phyloP scores from a whole-genome alignment of 2,113 vertebrate species.

The Perca schrenkii region DNA sequence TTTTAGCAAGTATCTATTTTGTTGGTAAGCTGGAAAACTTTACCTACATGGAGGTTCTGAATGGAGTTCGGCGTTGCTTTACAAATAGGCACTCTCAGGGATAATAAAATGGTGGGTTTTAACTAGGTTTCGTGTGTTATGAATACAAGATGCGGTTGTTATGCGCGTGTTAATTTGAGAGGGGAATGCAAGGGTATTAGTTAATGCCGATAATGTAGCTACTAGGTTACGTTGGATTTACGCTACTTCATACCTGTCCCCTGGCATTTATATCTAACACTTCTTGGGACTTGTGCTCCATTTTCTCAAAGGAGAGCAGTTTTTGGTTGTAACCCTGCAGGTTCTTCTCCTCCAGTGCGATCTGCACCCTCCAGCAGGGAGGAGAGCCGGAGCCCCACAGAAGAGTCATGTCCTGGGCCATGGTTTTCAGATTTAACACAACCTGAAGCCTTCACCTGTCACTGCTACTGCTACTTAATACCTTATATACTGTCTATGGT shows the following conservation, averaged over 20 bases:
- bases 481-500: too few species aligned
- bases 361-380: constrained; percentile 85
- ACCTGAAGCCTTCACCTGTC: accelerated
- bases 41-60: neutral
- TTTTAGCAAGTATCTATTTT: neutral
- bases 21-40: neutral
- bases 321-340: constrained; percentile 80
- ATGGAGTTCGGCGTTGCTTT: neutral
- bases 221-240: neutral
- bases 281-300: constrained; percentile 80
- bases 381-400: constrained; percentile 82
- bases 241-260: constrained; percentile 72
- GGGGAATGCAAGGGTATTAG: too few species aligned
- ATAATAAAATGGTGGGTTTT: neutral
- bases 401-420: constrained; percentile 80
- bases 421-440: constrained; percentile 18
- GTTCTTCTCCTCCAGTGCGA: constrained; percentile 84
- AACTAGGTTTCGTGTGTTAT: neutral
- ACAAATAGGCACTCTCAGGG: too few species aligned
- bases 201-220: neutral
- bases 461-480: neutral
- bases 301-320: constrained; percentile 81
- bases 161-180: neutral
- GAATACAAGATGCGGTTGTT: neutral
- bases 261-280: constrained; percentile 82